A percentile compares a stretch with the other conserved stretches of the same genome.
phyloP scores from a whole-genome alignment of 2,113 vertebrate genomes.

The Ochotona princeps region DNA sequence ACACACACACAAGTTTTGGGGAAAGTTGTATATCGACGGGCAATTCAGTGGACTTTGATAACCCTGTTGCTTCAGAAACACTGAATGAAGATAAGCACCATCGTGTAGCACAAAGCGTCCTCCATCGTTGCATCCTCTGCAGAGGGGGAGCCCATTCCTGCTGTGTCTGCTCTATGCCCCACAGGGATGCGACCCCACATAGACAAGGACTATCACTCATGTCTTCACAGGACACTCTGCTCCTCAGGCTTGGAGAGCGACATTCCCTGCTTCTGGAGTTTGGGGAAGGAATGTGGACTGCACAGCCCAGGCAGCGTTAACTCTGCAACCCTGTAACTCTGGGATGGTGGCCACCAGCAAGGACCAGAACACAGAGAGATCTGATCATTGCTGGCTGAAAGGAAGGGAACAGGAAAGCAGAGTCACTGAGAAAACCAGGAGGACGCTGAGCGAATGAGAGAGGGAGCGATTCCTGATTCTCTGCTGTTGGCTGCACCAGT shows the following conservation, averaged over 20 bases:
- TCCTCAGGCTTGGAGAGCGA: not conserved
- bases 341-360: accelerated
- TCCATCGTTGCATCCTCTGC: no score
- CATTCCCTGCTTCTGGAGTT: not conserved
- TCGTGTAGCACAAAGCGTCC: accelerated
- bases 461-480: not conserved
- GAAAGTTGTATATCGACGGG: not conserved
- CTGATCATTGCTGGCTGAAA: no score
- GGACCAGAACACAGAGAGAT: not conserved
- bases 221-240: no score
- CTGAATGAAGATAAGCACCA: not conserved
- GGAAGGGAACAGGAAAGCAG: accelerated
- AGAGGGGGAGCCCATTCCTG: not conserved
- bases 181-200: not conserved
- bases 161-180: accelerated
- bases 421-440: not conserved
- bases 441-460: not conserved
- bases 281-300: not conserved
- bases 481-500: not conserved
- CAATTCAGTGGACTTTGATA: not conserved
- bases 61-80: not conserved
- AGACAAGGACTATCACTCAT: not conserved
- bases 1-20: not conserved
- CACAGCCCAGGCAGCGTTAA: no score
- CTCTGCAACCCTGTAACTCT: not conserved